Evolutionary conservation across 2,113 vertebrate species (phyloP).

Genomic region (Zosterops borbonicus): DNA sequence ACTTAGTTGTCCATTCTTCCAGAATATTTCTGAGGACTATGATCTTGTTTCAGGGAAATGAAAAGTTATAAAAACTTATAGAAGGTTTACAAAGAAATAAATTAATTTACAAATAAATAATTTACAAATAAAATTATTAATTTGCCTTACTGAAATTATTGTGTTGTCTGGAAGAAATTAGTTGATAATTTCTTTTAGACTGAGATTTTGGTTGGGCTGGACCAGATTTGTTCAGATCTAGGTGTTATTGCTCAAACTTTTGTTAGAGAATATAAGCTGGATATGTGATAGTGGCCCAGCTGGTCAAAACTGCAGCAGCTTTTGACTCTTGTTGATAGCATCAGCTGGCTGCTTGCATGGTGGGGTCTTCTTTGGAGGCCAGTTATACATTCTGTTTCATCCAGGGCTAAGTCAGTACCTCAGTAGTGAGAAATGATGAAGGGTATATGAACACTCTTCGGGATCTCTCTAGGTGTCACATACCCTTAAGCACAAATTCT

Average conservation of each 20-base stretch:
- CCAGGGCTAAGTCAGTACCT: neutral
- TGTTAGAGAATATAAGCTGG: neutral
- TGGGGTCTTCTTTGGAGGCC: neutral
- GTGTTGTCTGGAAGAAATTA: conserved; percentile 10
- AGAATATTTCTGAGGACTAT: conserved; percentile 7
- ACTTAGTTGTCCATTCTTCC: neutral
- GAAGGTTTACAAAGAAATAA: conserved; percentile 17
- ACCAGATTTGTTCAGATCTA: neutral
- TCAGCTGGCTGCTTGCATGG: neutral
- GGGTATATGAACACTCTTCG: neutral
- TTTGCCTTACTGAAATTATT: conserved; percentile 26
- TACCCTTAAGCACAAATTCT: neutral
- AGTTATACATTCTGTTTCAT: neutral
- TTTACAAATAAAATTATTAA: no score
- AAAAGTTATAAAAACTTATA: neutral
- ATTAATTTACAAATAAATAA: no score
- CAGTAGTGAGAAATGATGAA: neutral
- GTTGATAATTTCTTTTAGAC: conserved; percentile 14
- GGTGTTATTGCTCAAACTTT: neutral
- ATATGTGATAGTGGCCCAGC: accelerated
- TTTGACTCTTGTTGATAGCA: neutral
- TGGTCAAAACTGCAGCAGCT: neutral
- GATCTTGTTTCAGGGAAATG: conserved; percentile 4
- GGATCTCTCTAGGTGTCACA: neutral
- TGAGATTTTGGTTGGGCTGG: neutral